These are phyloP conservation scores for Gymnorhina tibicen DNA, from an alignment of 2,113 vertebrate species.

Conservation along the genomic window DNA sequence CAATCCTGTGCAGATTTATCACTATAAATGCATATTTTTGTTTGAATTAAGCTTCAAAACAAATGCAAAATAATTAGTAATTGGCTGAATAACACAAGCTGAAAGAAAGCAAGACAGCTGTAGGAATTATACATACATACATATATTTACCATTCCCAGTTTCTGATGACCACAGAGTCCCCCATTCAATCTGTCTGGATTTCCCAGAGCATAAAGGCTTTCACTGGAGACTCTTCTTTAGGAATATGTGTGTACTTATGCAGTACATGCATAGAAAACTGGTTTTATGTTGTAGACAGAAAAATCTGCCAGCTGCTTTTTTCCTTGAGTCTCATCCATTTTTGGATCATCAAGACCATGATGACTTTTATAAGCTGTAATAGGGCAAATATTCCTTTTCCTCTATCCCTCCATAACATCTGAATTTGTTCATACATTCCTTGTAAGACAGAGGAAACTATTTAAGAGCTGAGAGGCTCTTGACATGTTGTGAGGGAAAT, in stretches of 20 bases:
- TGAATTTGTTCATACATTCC: not conserved
- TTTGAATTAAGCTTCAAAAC: not conserved
- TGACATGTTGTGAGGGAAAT: not conserved
- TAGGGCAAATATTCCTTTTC: not conserved
- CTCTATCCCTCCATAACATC: not conserved
- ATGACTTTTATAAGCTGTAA: not conserved
- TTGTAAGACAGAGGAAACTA: not conserved
- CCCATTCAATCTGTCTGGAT: not conserved
- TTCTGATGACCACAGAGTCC: not conserved
- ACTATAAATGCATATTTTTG: not conserved
- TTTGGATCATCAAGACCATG: not conserved
- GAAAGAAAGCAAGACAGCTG: not conserved
- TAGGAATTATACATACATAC: not conserved
- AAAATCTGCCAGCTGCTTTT: not conserved
- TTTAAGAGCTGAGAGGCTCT: not conserved
- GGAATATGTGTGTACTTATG: not conserved
- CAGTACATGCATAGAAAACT: not conserved
- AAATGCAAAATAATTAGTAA: not conserved
- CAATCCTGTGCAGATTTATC: not conserved
- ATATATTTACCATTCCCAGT: not conserved
- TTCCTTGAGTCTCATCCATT: not conserved
- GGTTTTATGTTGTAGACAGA: not conserved
- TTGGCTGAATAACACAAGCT: not conserved
- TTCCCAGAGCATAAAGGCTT: not conserved
- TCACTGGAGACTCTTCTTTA: not conserved